Evolutionary conservation across 2,888 invertebrate genomes (phyloP), one percentile per base, ranked within the genome.

Genomic region (Nineta flava): DNA sequence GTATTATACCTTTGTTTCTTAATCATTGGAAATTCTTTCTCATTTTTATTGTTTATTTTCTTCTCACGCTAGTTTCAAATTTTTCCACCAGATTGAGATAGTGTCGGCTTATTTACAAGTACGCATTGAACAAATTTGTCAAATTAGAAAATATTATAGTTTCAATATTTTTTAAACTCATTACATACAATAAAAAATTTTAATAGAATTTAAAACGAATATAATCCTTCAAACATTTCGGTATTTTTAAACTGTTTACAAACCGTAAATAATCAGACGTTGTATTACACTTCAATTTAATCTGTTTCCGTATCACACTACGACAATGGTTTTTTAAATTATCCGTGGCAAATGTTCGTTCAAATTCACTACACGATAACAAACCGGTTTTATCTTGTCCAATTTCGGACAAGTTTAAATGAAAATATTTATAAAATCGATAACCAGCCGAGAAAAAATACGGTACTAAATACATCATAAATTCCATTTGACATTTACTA

Each of bases 161-260:
- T n/a, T n/a, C n/a, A n/a, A n/a, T n/a, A n/a, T n/a, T n/a, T n/a
- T n/a, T n/a, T n/a, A n/a, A n/a, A n/a, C n/a, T n/a, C n/a, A n/a
- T n/a, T n/a, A n/a, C n/a, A n/a, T n/a, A n/a, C n/a, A n/a, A n/a
- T n/a, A n/a, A n/a, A n/a, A n/a, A n/a, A n/a, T n/a, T 16, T 48
- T 48, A 48, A 21, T 19, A 13, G 26, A 48, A 48, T 41, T 48
- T 40, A 26, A 34, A 48, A 35, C 41, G 48, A 19, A 48, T 40
- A 41, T 41, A 48, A 26, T 48, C 31, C 19, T 15, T 26, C 17
- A 48, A 21, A 12, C 10, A 34, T 42, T 26, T 4, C 13, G 48
- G 48, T 48, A 48, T 21, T 10, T 12, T 1, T 26, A 48, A 26
- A 12, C 10, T 12, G 15, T 40, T 41, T 10, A 48, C 26, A 13